Evolutionary conservation across 2,113 vertebrate species (phyloP).

Genomic region (Corynorhinus townsendii): DNA sequence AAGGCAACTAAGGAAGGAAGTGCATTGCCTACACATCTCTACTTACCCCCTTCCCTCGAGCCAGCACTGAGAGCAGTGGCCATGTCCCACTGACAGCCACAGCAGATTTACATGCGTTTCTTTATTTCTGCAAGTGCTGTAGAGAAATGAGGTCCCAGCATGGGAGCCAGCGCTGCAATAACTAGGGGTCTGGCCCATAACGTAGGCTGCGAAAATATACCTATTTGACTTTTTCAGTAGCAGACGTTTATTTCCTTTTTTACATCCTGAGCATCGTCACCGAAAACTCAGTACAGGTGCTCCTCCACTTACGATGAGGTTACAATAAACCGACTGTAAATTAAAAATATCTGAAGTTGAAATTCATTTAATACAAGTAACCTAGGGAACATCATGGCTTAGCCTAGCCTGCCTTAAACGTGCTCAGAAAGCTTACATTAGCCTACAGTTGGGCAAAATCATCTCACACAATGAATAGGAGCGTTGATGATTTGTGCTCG

Average conservation of each 20-base stretch:
- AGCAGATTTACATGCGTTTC: accelerated
- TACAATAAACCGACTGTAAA: neutral
- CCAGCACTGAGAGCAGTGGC: neutral
- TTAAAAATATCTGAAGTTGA: neutral
- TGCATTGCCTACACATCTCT: too few relatives aligned
- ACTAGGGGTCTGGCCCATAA: neutral
- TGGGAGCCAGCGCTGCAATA: neutral
- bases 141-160: neutral
- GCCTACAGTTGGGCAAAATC: neutral
- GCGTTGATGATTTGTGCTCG: accelerated
- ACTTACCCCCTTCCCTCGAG: accelerated
- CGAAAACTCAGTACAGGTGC: constrained; percentile 8
- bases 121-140: too few relatives aligned
- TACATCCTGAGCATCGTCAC: constrained; percentile 39
- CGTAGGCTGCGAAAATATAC: neutral
- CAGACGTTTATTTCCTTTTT: constrained; percentile 52
- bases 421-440: neutral
- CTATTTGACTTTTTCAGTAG: constrained; percentile 10
- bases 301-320: neutral
- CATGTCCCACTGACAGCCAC: accelerated
- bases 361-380: too few relatives aligned
- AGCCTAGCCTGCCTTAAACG: neutral
- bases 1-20: neutral
- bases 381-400: neutral
- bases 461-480: neutral